Conservation (phyloP, 2,113 vertebrate species). For the Nothocercus nigrocapillus region DNA sequence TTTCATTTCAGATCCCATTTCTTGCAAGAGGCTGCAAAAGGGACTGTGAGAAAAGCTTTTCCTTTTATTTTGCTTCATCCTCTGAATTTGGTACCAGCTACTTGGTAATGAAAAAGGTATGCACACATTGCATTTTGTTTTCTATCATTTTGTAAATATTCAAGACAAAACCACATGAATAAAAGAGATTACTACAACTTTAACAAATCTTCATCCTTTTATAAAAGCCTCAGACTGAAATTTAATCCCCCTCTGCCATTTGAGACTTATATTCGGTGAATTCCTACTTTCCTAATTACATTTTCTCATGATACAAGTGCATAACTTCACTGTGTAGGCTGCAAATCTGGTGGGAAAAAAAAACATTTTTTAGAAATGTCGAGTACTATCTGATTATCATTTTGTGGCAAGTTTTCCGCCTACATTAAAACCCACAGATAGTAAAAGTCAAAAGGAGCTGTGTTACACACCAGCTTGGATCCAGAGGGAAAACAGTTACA, state of each 20-base stretch:
- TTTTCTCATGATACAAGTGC: conserved; percentile 56
- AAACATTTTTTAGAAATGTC: conserved; percentile 71
- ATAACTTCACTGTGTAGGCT: conserved; percentile 69
- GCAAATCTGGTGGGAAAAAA: conserved; percentile 67
- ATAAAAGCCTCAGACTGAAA: not conserved
- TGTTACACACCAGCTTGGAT: conserved; percentile 52
- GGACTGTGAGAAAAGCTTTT: not conserved
- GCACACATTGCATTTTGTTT: not conserved
- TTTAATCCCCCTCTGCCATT: conserved; percentile 19
- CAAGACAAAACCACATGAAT: not conserved
- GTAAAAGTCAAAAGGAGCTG: conserved; percentile 64
- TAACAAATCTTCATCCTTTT: not conserved
- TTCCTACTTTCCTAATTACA: conserved; percentile 59
- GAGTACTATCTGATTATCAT: conserved; percentile 73
- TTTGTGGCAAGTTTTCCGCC: conserved; percentile 68
- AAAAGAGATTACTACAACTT: not conserved
- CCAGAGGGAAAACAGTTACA: conserved; percentile 55
- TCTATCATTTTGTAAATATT: conserved; percentile 13
- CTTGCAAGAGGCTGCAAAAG: not conserved
- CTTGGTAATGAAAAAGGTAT: not conserved
- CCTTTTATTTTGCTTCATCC: not conserved
- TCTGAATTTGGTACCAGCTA: not conserved
- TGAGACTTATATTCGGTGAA: conserved; percentile 40
- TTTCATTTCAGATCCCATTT: not conserved
- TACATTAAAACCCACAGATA: conserved; percentile 72